Base-by-base conservation (phyloP, 2,888 invertebrate species). In the Lasiommata megera region DNA sequence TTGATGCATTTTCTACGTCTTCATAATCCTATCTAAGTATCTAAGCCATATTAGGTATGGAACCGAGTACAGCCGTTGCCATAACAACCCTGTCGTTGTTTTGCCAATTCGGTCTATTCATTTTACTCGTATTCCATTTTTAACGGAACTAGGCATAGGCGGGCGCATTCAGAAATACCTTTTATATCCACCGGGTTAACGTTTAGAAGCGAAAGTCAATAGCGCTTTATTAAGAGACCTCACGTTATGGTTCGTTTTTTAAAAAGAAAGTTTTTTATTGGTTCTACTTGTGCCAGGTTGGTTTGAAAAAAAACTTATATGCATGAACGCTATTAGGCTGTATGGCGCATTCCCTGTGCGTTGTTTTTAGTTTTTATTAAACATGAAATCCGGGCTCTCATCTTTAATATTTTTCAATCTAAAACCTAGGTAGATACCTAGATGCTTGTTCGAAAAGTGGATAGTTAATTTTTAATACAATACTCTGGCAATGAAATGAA, bases 51-150 rank as follows among this genome's bases (percentile, higher is more conserved):
- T 23, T 31, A 31, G 31, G 31, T 31, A 9, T 7, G 60, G 61
- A 60, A 61, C 68, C 61, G 67, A 72, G 80, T 81, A 82, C 86
- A 80, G 79, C 81, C 79, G 83, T 86, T 72, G 72, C 83, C 76
- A 83, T 85, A 73, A 82, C 72, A 77, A 84, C 84, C 63, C 67
- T 73, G 76, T 80, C 81, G 84, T 86, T 86, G 88, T 88, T 88
- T 88, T 86, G 86, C 79, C 88, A 80, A 88, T 88, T 73, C 77
- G 72, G 73, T 77, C 76, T 79, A 76, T 75, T 73, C 78, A 74
- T 79, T 80, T 77, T 74, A 73, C 72, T 79, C 76, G 73, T 67
- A 62, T 67, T 68, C 73, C 77, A 78, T 80, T 62, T 62, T 57
- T 54, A 57, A 16, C 55, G 47, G 58, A 62, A 54, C 60, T 51